These are phyloP conservation scores for Alcedo atthis DNA, from an alignment of 2,797 vertebrate genomes.

Conservation along the genomic window DNA sequence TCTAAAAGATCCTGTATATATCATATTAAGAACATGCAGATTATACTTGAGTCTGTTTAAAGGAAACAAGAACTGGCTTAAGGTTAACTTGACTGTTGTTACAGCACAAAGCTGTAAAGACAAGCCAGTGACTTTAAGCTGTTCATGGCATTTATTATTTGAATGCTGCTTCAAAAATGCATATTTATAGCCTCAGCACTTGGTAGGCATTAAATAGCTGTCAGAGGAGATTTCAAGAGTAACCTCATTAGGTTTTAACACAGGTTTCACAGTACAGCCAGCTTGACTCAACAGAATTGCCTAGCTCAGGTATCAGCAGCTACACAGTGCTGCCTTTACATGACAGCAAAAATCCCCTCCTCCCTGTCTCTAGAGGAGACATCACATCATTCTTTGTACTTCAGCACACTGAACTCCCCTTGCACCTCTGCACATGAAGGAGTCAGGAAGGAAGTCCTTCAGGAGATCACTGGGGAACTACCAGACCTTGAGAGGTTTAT, in stretches of 20 bases:
- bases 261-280: background rate
- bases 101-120: constrained; percentile 6
- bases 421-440: background rate
- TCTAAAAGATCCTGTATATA: background rate
- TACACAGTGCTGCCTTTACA: background rate
- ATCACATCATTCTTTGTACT: background rate
- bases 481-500: background rate
- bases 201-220: constrained; percentile 40
- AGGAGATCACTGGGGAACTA: background rate
- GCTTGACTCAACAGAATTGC: background rate
- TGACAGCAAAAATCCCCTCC: background rate
- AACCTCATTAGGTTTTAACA: constrained; percentile 18
- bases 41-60: constrained; percentile 11
- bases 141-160: constrained; percentile 47
- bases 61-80: constrained; percentile 35
- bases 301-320: background rate
- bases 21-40: background rate
- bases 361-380: background rate
- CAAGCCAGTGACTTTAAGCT: constrained; percentile 31
- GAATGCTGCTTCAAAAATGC: constrained; percentile 52
- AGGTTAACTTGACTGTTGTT: background rate
- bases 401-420: background rate
- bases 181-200: constrained; percentile 48
- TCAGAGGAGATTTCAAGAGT: constrained; percentile 50
- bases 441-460: background rate